Base-by-base conservation (phyloP, 2,888 invertebrate genomes). In the Noctuana brunneofusca region DNA sequence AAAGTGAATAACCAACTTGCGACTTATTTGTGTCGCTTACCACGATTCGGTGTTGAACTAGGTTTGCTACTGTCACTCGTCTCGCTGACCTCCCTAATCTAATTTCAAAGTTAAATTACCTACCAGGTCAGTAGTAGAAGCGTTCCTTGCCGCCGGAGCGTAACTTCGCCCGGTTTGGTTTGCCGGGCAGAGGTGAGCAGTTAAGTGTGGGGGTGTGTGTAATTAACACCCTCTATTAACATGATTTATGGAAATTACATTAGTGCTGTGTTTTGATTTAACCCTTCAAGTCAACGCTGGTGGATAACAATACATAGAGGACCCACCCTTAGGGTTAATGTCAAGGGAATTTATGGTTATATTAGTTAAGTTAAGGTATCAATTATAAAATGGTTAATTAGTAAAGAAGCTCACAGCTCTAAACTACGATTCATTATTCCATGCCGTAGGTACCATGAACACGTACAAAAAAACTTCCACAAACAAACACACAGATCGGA, bases 41-140 rank as follows among this genome's bases (percentile, higher is more conserved):
- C 30, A 9, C 4, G 4, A 8, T n/a, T n/a, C n/a, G n/a, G 30
- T 30, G 30, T 30, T 43, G 11, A 3, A 43, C 43, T 18, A 43
- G 43, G 18, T 43, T 18, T 18, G 18, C 18, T 11, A 41, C 16
- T 16, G 43, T 18, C 8, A 18, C 18, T 41, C 9, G 18, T 43
- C 9, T 5, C 18, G 43, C 18, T 43, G 43, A 43, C 43, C 43
- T 43, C 43, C 18, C 18, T 43, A 43, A 43, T 43, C 18, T 41
- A 41, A 41, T 41, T 41, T 18, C 9, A 41, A 41, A 41, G 41
- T 41, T 41, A 18, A 41, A 41, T 41, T 41, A 9, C 16, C 41
- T 11, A 41, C 16, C 16, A 41, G 4, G 9, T 18, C 16, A 18
- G 41, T 9, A 41, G 18, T 9, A 18, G 14, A 41, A 18, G 18